phyloP scores from a whole-genome alignment of 2,113 vertebrate species.

The Vulpes vulpes region DNA sequence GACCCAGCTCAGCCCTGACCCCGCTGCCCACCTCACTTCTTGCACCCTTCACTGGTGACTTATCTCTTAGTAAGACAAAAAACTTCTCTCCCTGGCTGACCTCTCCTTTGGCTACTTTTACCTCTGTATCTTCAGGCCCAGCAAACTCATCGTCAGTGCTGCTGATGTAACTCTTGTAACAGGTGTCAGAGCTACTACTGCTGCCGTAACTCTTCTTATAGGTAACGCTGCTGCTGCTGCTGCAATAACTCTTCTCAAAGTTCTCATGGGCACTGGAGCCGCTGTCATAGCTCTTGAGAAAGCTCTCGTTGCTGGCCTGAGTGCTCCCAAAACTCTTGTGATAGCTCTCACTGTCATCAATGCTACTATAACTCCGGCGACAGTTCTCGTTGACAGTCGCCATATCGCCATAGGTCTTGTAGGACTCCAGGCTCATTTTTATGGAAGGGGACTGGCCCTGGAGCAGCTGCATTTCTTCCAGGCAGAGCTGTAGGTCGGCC shows the following conservation, averaged over 20 bases:
- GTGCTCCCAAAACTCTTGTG: slow-evolving; percentile 21
- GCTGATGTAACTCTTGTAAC: slow-evolving; percentile 36
- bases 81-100: not conserved
- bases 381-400: not conserved
- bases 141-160: not conserved
- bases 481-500: slow-evolving; percentile 90
- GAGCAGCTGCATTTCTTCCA: slow-evolving; percentile 89
- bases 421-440: slow-evolving; percentile 61
- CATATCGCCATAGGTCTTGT: not conserved
- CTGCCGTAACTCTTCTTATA: not conserved
- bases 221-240: not conserved
- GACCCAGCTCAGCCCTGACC: not conserved
- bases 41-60: not conserved
- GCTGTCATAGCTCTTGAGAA: slow-evolving; percentile 65
- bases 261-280: not conserved
- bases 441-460: slow-evolving; percentile 73
- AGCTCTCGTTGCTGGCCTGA: slow-evolving; percentile 20
- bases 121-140: slow-evolving; percentile 70
- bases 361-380: not conserved
- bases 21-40: not conserved
- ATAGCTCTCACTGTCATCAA: not conserved
- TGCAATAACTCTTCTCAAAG: not conserved
- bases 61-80: not conserved
- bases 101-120: slow-evolving; percentile 45
- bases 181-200: not conserved